Evolutionary conservation across 2,888 invertebrate species (phyloP).

Genomic region (Rhamphomyia laevipes): DNA sequence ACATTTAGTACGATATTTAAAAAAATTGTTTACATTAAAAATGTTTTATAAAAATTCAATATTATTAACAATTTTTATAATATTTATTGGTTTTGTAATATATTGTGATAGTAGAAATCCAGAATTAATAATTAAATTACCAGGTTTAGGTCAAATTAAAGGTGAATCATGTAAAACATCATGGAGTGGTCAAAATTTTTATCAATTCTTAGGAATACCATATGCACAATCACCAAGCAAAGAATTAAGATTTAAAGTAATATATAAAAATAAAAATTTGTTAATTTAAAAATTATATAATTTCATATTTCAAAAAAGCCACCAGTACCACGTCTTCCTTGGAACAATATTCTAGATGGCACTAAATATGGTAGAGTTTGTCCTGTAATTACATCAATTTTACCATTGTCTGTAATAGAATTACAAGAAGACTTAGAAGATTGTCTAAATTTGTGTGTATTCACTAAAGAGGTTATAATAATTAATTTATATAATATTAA

Average conservation of each 20-base stretch:
- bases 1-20: too few species aligned
- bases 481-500: background rate
- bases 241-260: conserved; percentile 27
- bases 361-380: conserved; percentile 28
- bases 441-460: conserved; percentile 32
- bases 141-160: conserved; percentile 24
- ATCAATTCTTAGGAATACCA: conserved; percentile 34
- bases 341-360: conserved; percentile 24
- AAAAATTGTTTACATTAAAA: too few species aligned
- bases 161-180: conserved; percentile 24
- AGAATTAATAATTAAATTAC: conserved; percentile 16
- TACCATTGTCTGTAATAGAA: conserved; percentile 14
- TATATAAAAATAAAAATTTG: background rate
- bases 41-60: too few species aligned
- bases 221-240: conserved; percentile 31
- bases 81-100: too few species aligned
- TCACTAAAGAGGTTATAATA: conserved; percentile 30
- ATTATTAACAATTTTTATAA: too few species aligned
- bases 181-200: conserved; percentile 27
- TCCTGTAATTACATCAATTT: conserved; percentile 25
- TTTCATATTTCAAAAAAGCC: conserved; percentile 17
- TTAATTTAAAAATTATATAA: conserved; percentile 1
- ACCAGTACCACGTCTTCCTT: conserved; percentile 26
- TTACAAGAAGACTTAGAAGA: conserved; percentile 29
- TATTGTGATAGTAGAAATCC: conserved; percentile 15